phyloP scores from a whole-genome alignment of 2,113 vertebrate species.

The cat (Felis catus) region DNA sequence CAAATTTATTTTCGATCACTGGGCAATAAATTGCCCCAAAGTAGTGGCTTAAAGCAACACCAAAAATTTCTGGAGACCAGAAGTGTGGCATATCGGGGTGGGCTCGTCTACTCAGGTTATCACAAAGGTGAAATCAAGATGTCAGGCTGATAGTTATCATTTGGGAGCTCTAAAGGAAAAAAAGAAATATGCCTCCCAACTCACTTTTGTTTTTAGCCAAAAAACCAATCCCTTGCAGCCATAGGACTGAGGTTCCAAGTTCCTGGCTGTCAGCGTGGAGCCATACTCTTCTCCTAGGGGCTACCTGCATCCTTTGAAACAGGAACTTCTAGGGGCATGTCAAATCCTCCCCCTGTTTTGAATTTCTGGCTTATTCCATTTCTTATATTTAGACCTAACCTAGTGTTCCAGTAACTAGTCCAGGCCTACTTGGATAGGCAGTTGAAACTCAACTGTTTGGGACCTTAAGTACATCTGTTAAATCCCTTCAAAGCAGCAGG shows the following conservation, averaged over 20 bases:
- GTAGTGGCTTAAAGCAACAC: neutral
- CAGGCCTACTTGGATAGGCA: neutral
- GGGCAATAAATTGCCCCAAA: neutral
- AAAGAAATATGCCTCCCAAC: neutral
- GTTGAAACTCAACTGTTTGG: neutral
- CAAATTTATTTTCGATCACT: neutral
- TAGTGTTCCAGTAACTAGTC: neutral
- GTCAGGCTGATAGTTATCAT: neutral
- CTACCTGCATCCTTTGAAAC: neutral
- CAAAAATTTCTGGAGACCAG: neutral
- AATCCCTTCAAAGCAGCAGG: neutral
- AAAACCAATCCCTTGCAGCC: neutral
- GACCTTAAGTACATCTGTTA: neutral
- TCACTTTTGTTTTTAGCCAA: neutral
- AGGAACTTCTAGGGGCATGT: neutral
- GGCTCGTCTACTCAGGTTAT: neutral
- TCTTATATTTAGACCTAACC: neutral
- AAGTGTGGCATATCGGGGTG: fast-evolving
- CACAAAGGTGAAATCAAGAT: neutral
- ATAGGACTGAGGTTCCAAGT: neutral
- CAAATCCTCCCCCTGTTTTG: neutral
- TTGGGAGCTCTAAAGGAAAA: neutral
- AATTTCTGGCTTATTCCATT: neutral
- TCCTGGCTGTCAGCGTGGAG: neutral
- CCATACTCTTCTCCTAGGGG: neutral